Conservation (phyloP, 2,113 vertebrate genomes). For the Centrocercus urophasianus region DNA sequence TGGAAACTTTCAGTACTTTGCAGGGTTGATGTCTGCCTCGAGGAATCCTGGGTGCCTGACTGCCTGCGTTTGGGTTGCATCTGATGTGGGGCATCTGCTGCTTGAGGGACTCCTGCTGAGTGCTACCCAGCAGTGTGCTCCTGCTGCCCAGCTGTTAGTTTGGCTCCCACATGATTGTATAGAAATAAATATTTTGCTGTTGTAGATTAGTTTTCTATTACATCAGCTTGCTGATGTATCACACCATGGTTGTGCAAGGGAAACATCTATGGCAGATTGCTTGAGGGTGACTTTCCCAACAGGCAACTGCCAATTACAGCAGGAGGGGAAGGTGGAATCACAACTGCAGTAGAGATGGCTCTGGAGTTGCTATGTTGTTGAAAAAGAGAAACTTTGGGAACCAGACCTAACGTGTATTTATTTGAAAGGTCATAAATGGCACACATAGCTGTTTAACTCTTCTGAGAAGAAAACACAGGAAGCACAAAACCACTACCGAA, state of each 20-base stretch:
- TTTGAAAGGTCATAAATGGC: neutral
- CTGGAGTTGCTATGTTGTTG: neutral
- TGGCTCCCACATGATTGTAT: neutral
- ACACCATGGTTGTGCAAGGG: rapidly evolving
- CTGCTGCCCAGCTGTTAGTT: neutral
- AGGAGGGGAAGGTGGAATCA: neutral
- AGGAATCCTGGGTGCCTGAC: rapidly evolving
- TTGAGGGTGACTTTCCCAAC: neutral
- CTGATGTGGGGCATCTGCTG: rapidly evolving
- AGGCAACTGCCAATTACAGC: neutral
- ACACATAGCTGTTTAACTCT: rapidly evolving
- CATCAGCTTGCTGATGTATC: neutral
- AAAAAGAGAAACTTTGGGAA: neutral
- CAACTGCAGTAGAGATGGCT: neutral
- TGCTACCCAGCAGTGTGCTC: rapidly evolving
- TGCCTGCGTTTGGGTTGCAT: neutral
- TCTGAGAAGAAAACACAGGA: neutral
- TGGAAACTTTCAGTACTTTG: neutral
- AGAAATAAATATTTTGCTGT: neutral
- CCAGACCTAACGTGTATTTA: neutral
- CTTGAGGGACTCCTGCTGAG: neutral
- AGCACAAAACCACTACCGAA: neutral
- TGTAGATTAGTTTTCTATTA: neutral
- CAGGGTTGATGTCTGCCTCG: neutral
- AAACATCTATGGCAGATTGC: neutral